phyloP scores from a whole-genome alignment of 1,140 invertebrate genomes.

The Philaenus spumarius region DNA sequence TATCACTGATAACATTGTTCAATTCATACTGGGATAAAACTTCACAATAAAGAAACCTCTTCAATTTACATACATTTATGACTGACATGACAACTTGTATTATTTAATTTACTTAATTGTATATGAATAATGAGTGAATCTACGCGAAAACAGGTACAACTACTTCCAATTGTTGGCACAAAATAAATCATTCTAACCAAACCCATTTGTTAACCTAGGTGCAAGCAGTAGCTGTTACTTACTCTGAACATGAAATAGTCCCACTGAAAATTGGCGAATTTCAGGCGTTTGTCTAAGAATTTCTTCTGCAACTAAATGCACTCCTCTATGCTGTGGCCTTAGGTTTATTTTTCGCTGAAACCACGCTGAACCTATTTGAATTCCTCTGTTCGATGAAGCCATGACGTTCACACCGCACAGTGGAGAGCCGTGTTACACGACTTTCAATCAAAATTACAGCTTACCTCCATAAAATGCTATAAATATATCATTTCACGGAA shows the following conservation, averaged over 20 bases:
- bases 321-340: slow-evolving; percentile 86
- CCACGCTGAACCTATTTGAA: slow-evolving; percentile 91
- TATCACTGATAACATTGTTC: no score
- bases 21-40: no score
- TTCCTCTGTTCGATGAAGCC: slow-evolving; percentile 78
- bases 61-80: no score
- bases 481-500: slow-evolving; percentile 15
- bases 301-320: slow-evolving; percentile 93
- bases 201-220: slow-evolving; percentile 20
- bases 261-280: slow-evolving; percentile 85
- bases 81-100: no score
- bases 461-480: slow-evolving; percentile 29
- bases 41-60: no score
- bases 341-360: slow-evolving; percentile 94
- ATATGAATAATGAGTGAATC: neutral
- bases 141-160: neutral
- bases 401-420: slow-evolving; percentile 46
- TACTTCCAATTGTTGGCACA: no score
- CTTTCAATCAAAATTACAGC: slow-evolving; percentile 6
- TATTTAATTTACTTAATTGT: neutral
- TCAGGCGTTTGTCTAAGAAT: slow-evolving; percentile 89
- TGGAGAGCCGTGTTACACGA: slow-evolving; percentile 8
- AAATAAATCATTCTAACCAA: slow-evolving; percentile 16
- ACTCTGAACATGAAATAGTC: slow-evolving; percentile 94
- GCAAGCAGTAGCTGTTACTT: slow-evolving; percentile 44